phyloP scores from a whole-genome alignment of 2,113 vertebrate genomes.

The Phylloscopus whistleri region DNA sequence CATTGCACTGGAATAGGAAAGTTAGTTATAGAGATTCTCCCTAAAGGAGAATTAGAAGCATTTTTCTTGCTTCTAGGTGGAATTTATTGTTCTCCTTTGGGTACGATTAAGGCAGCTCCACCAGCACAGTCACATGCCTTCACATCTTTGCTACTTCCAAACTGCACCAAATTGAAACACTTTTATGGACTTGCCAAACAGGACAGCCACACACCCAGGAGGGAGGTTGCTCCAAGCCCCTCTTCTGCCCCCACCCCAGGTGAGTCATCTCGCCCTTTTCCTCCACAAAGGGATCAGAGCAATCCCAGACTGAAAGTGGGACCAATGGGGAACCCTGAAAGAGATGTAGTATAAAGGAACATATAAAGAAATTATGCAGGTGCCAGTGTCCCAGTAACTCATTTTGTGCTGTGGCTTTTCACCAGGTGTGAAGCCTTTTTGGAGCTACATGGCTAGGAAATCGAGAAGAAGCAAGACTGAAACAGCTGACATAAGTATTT shows the following conservation, averaged over 20 bases:
- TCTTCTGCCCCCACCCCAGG: rapidly evolving
- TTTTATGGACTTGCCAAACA: background rate
- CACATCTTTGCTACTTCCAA: background rate
- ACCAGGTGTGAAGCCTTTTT: background rate
- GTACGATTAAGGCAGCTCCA: background rate
- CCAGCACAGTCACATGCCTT: background rate
- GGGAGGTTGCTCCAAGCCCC: rapidly evolving
- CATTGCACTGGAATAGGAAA: constrained; percentile 5
- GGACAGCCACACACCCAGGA: background rate
- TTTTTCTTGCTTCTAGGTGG: constrained; percentile 26
- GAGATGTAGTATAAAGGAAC: rapidly evolving
- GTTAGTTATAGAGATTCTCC: constrained; percentile 39
- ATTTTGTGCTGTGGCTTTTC: background rate
- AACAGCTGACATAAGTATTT: background rate
- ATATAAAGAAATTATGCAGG: background rate
- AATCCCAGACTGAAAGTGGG: background rate
- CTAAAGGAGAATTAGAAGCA: constrained; percentile 29
- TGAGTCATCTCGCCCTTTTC: background rate
- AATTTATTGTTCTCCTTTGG: constrained; percentile 33
- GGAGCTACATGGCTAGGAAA: background rate
- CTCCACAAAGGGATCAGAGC: background rate
- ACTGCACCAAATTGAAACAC: background rate
- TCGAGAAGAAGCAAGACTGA: background rate
- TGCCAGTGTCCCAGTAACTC: background rate
- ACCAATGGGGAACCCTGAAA: background rate